A percentile compares a stretch with the other conserved stretches of the same genome.
Conservation (phyloP, 2,113 vertebrate genomes). For the Syngnathus floridae region DNA sequence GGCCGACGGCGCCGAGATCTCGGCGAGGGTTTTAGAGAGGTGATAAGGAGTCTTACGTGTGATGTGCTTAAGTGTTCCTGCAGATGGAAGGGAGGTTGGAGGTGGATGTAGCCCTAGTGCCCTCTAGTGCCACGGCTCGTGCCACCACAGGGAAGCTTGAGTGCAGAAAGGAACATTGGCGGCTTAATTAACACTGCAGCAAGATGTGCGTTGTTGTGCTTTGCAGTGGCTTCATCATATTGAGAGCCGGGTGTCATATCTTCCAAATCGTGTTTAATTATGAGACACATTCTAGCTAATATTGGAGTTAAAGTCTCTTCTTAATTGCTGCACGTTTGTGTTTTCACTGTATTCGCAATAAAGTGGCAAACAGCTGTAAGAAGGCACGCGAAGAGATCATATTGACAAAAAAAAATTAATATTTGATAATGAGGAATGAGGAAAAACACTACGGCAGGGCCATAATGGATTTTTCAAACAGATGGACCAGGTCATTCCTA, state of each 20-base stretch:
- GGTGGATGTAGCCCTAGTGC: slow-evolving; percentile 61
- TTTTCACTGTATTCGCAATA: not conserved
- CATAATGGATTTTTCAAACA: no score
- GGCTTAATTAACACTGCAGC: not conserved
- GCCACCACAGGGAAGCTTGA: not conserved
- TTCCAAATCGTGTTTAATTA: not conserved
- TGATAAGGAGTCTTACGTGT: slow-evolving; percentile 49
- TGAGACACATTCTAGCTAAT: not conserved
- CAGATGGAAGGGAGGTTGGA: slow-evolving; percentile 15
- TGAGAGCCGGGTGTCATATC: not conserved
- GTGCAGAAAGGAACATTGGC: not conserved
- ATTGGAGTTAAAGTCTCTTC: not conserved
- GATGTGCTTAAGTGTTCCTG: slow-evolving; percentile 41
- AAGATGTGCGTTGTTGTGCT: not conserved
- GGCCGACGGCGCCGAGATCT: slow-evolving; percentile 44
- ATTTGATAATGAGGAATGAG: no score
- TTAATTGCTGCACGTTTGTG: not conserved
- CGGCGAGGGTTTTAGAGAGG: slow-evolving; percentile 45
- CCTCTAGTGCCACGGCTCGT: slow-evolving; percentile 64
- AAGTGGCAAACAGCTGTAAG: no score
- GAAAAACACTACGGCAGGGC: no score
- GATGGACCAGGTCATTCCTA: no score
- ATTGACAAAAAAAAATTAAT: no score
- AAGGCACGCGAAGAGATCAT: no score
- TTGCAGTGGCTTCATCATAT: not conserved